Evolutionary conservation across 2,113 vertebrate species (phyloP).

Genomic region (Cnemophilus loriae): DNA sequence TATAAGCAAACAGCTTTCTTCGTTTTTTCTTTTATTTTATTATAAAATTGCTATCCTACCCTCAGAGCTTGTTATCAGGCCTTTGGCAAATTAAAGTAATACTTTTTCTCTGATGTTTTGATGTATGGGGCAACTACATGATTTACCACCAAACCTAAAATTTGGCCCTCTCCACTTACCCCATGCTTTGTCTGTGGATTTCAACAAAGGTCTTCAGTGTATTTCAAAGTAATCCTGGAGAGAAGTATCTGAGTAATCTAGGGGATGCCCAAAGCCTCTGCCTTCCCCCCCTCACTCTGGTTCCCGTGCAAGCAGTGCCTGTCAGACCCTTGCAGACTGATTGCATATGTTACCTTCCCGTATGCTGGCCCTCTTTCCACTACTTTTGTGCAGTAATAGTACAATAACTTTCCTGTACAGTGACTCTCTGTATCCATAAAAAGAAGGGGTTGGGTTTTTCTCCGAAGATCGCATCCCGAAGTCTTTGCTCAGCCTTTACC

Average conservation of each 20-base stretch:
- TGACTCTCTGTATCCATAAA: constrained; percentile 1
- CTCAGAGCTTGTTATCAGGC: neutral
- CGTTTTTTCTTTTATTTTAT: neutral
- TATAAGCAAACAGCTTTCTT: neutral
- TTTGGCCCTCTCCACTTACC: neutral
- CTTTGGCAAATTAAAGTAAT: neutral
- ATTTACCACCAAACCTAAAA: neutral
- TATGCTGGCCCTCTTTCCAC: neutral
- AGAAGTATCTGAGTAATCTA: neutral
- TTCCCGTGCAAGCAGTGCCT: neutral
- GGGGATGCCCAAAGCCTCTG: neutral
- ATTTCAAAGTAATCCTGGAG: neutral
- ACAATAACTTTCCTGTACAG: constrained; percentile 22
- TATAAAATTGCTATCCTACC: neutral
- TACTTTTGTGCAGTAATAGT: neutral
- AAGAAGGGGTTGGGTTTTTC: neutral
- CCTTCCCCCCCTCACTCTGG: neutral
- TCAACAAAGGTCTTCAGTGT: neutral
- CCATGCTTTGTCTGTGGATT: neutral
- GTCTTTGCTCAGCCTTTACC: constrained; percentile 28
- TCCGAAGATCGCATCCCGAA: neutral
- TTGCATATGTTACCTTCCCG: neutral
- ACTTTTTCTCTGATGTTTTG: neutral
- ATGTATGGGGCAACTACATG: neutral
- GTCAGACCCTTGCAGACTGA: neutral